Base-by-base conservation (phyloP, 1,140 invertebrate genomes). In the Procambarus virginalis region DNA sequence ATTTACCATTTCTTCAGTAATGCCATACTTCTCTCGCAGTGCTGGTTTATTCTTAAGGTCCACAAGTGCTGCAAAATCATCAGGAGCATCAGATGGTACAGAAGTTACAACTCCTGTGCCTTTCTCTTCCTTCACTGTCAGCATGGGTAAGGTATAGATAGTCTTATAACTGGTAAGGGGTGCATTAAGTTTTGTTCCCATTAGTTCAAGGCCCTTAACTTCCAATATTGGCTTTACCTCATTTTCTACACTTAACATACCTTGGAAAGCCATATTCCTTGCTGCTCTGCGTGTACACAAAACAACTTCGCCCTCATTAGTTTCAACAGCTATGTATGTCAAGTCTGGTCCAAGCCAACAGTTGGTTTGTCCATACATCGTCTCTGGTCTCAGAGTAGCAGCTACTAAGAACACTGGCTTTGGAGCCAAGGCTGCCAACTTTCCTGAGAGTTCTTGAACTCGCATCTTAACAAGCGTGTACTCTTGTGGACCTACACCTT, bases 361-460 rank as follows among this genome's bases (percentile, higher is more conserved):
- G 93, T 99, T 99, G 0, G 99, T 99, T 95, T 99, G 99, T 3
- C 99, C 99, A 94, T 99, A 99, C 99, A 99, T 99, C 1, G 99
- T 99, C 95, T 99, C 99, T 14, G 99, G 99, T 92, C 99, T 95
- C 8, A 99, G 94, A 22, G 99, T 99, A n/a, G 98, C 99, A 70
- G 99, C 98, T 17, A 99, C 98, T 78, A 99, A 95, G 94, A 94
- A 99, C 46, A 99, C 95, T 10, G 76, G 46, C 58, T 80, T 80
- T 46, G 86, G 76, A n/a, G 79, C 58, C 20, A 87, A 78, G 6
- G 22, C 20, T 34, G 64, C 22, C 46, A 92, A 64, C 64, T 80
- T 83, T 51, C 90, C 92, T n/a, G 58, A 84, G 17, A 89, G 77
- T 22, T 91, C 83, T 34, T 88, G 92, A 0, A 99, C 93, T 94